Evolutionary conservation across 2,797 vertebrate species (phyloP).

Genomic region (Momotus momota): DNA sequence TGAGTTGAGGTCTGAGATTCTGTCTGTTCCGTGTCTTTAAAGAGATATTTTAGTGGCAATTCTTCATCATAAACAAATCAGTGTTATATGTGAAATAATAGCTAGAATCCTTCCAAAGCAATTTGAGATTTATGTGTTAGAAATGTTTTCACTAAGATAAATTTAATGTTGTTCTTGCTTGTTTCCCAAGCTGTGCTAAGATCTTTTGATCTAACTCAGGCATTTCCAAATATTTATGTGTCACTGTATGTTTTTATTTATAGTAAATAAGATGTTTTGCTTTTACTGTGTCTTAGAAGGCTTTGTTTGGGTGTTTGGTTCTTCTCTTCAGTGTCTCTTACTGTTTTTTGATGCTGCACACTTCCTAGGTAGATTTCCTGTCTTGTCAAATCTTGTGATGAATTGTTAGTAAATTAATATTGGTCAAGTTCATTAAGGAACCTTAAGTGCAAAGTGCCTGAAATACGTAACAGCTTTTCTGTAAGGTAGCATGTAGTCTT

Average conservation of each 20-base stretch:
- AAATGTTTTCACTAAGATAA: constrained; percentile 4
- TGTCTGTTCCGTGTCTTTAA: constrained; percentile 20
- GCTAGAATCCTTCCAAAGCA: neutral
- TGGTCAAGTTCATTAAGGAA: neutral
- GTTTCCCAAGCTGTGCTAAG: constrained; percentile 2
- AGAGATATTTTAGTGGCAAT: constrained; percentile 4
- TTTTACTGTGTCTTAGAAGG: neutral
- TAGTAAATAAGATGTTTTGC: neutral
- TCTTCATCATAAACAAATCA: neutral
- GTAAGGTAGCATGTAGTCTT: neutral
- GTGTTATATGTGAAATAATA: neutral
- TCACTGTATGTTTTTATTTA: neutral
- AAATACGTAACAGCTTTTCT: neutral
- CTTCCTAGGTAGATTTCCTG: neutral
- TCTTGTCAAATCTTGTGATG: neutral
- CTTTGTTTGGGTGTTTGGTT: neutral
- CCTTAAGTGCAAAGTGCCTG: neutral
- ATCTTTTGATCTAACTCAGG: neutral
- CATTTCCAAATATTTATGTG: constrained; percentile 9
- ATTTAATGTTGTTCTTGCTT: constrained; percentile 3
- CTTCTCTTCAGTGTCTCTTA: neutral
- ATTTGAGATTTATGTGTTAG: neutral
- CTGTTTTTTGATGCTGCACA: neutral
- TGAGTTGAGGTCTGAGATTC: neutral
- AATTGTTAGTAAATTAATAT: neutral